These are phyloP conservation scores for Lichenostomus cassidix DNA, from an alignment of 2,113 vertebrate species.

Conservation along the genomic window DNA sequence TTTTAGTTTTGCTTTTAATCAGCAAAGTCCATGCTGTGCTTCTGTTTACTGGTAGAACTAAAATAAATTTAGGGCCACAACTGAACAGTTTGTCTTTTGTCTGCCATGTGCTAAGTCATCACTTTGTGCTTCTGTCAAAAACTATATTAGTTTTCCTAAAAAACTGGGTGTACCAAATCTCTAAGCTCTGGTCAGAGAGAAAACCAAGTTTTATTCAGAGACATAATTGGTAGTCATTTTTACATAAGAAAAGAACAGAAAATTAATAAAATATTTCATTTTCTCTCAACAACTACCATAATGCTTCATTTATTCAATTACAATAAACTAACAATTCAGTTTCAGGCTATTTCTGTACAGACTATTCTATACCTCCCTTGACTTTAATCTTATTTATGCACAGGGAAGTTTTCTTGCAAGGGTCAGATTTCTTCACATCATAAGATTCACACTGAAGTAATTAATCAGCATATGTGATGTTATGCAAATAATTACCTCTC, in stretches of 20 bases:
- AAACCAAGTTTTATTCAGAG: background rate
- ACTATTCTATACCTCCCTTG: background rate
- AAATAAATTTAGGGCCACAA: conserved; percentile 25
- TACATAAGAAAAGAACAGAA: background rate
- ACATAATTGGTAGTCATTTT: background rate
- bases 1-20: conserved; percentile 48
- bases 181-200: background rate
- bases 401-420: background rate
- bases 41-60: conserved; percentile 27
- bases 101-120: conserved; percentile 32
- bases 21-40: background rate
- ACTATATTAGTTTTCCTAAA: background rate
- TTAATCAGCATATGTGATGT: background rate
- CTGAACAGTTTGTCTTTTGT: conserved; percentile 15
- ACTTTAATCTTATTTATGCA: background rate
- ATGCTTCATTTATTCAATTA: background rate
- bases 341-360: background rate
- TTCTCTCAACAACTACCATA: background rate
- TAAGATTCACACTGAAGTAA: background rate
- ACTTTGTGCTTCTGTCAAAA: conserved; percentile 10
- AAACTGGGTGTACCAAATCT: background rate
- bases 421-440: background rate
- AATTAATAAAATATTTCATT: background rate
- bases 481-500: background rate
- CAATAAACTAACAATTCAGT: background rate